Evolutionary conservation across 1,140 invertebrate species (phyloP).

Genomic region (Drosophila pachea): DNA sequence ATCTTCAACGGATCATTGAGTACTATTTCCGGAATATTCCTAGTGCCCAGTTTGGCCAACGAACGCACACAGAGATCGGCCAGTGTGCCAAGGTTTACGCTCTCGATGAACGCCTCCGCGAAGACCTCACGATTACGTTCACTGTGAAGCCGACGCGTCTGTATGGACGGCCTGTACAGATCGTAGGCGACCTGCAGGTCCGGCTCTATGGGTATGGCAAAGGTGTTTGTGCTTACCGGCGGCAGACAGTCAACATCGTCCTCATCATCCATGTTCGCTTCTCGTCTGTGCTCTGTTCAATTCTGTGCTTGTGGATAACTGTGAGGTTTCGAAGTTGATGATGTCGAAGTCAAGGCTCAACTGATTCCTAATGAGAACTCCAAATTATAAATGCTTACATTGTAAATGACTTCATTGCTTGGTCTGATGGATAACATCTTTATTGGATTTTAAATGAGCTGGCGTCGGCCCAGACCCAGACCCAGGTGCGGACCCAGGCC

Average conservation of each 20-base stretch:
- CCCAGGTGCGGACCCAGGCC: constrained; percentile 2
- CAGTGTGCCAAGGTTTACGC: constrained; percentile 50
- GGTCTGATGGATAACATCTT: constrained; percentile 48
- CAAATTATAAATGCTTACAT: constrained; percentile 32
- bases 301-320: background rate
- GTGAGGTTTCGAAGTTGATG: background rate
- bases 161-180: constrained; percentile 44
- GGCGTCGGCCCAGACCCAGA: constrained; percentile 12
- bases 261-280: constrained; percentile 45
- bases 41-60: constrained; percentile 38
- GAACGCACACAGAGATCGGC: constrained; percentile 51
- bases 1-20: constrained; percentile 35
- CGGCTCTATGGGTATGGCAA: constrained; percentile 60
- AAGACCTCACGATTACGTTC: constrained; percentile 52
- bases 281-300: background rate
- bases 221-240: constrained; percentile 39
- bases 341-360: background rate
- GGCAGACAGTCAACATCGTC: constrained; percentile 29
- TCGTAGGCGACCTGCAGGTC: constrained; percentile 38
- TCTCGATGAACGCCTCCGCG: constrained; percentile 54
- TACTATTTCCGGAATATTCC: constrained; percentile 19
- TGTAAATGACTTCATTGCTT: constrained; percentile 59
- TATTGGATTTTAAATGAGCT: constrained; percentile 44
- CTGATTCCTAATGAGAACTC: too few relatives aligned
- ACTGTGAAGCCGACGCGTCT: constrained; percentile 28